A percentile compares a stretch with the other conserved stretches of the same genome.
These are phyloP conservation scores for Hydractinia symbiolongicarpus DNA, from an alignment of 30 jellyfish, hydroid and myxozoan genomes.

Conservation along the genomic window DNA sequence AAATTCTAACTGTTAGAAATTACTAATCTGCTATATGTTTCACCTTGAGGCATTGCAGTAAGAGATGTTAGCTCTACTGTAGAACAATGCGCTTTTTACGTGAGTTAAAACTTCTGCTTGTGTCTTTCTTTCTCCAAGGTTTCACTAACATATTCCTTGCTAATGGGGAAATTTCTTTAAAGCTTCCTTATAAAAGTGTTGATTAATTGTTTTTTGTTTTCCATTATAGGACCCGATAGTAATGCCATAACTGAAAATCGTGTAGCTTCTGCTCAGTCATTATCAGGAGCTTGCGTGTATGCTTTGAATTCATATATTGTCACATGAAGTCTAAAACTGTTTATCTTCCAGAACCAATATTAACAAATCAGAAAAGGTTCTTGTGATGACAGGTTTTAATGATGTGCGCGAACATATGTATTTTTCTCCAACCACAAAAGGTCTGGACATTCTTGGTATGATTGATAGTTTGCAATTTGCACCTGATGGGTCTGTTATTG, in stretches of 20 bases:
- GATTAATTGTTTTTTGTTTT: neutral
- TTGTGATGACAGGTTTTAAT: constrained; percentile 44
- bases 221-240: constrained; percentile 49
- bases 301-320: constrained; percentile 40
- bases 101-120: too few species aligned
- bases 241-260: constrained; percentile 61
- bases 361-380: constrained; percentile 85
- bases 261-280: constrained; percentile 81
- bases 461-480: constrained; percentile 78
- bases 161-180: too few species aligned
- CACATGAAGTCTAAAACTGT: constrained; percentile 38
- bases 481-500: constrained; percentile 57
- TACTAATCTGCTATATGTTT: too few species aligned
- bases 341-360: constrained; percentile 77
- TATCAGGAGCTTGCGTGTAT: constrained; percentile 83
- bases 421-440: constrained; percentile 55
- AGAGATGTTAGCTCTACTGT: too few species aligned
- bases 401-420: constrained; percentile 68
- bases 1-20: too few species aligned
- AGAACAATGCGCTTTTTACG: too few species aligned
- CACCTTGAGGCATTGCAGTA: too few species aligned
- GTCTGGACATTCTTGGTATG: constrained; percentile 65
- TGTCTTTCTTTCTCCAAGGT: too few species aligned
- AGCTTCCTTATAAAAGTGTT: too few species aligned
- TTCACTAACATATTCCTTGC: too few species aligned